Percentiles rank a stretch among this genome's conserved stretches.
Conservation (phyloP, 2,113 vertebrate genomes). For the Caracal caracal region DNA sequence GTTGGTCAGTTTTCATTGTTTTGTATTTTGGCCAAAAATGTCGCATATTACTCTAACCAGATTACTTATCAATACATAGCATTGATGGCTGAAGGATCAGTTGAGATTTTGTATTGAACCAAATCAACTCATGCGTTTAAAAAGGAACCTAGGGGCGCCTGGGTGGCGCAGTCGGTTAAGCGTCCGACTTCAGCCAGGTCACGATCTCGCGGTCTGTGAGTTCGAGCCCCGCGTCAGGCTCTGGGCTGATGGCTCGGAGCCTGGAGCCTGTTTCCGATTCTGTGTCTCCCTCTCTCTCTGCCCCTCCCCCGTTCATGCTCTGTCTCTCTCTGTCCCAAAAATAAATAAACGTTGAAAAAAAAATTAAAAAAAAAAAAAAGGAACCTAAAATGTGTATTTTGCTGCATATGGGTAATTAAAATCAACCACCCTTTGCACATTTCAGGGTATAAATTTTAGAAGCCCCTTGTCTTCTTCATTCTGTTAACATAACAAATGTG, state of each 20-base stretch:
- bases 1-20: background rate
- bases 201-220: no score
- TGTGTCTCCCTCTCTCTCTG: no score
- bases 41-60: background rate
- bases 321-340: no score
- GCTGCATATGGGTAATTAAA: background rate
- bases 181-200: no score
- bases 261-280: no score
- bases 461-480: background rate
- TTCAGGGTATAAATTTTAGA: constrained; percentile 25
- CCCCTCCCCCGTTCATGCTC: no score
- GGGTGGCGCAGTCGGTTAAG: no score
- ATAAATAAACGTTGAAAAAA: no score
- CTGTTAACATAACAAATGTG: background rate
- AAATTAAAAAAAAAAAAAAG: no score
- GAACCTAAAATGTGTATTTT: background rate
- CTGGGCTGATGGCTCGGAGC: no score
- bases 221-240: no score
- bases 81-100: background rate
- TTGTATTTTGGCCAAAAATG: background rate
- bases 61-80: background rate
- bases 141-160: background rate
- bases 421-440: background rate
- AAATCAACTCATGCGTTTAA: background rate
- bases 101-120: background rate